Evolutionary conservation across 2,797 vertebrate genomes (phyloP).

Genomic region (Hybognathus amarus): DNA sequence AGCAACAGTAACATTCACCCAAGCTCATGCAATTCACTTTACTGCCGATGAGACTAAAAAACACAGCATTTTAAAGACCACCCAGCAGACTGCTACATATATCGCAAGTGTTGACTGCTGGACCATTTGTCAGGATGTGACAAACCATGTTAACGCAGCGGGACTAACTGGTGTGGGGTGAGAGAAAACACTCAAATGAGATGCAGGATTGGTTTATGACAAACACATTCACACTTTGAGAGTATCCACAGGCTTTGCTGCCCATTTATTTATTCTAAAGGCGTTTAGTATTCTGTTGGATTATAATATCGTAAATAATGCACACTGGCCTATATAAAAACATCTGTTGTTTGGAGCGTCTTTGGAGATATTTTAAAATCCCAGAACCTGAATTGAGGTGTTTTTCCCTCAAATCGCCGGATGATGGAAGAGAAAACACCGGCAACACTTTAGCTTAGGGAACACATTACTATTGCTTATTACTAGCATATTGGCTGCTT

Average conservation of each 20-base stretch:
- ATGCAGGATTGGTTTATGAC: neutral
- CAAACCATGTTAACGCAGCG: constrained; percentile 8
- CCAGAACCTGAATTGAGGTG: constrained; percentile 7
- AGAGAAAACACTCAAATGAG: neutral
- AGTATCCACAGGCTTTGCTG: neutral
- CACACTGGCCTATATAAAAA: constrained; percentile 48
- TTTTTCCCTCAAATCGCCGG: neutral
- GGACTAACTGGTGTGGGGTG: neutral
- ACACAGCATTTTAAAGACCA: constrained; percentile 20
- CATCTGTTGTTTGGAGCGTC: constrained; percentile 49
- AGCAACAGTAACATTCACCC: constrained; percentile 16
- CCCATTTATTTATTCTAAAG: neutral
- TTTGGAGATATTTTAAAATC: constrained; percentile 20
- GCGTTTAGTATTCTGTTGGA: constrained; percentile 31
- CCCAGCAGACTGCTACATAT: constrained; percentile 24
- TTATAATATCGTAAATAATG: constrained; percentile 53
- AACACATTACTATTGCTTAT: neutral
- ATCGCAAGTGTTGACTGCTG: constrained; percentile 20
- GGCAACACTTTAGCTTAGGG: neutral
- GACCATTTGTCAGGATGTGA: constrained; percentile 35
- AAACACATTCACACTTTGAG: constrained; percentile 15
- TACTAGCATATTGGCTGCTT: neutral
- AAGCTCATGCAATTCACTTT: constrained; percentile 13
- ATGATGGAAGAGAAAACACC: neutral
- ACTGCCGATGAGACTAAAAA: constrained; percentile 17